Base-by-base conservation (phyloP, 2,888 invertebrate genomes). In the Drosophila pseudotakahashii region DNA sequence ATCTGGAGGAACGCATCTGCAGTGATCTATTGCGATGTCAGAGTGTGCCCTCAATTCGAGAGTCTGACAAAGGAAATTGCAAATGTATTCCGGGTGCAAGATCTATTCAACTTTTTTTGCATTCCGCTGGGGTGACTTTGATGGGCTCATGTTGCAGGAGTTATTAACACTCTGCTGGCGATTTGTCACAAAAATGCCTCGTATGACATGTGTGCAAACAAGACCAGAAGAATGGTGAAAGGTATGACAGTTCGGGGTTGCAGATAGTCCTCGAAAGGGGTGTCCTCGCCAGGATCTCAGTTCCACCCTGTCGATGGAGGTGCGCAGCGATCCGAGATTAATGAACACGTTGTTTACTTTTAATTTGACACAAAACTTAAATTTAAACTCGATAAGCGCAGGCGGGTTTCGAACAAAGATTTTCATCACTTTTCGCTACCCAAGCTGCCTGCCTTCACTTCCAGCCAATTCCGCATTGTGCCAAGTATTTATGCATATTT, bases 171-270 rank as follows among this genome's bases (percentile, higher is more conserved):
- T 78, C 79, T 76, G 78, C 77, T 83, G 78, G 67, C 78, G 73
- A 86, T 88, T 86, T 86, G 85, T 86, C 87, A 83, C 66, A 45
- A 66, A 83, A 86, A 78, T 76, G 63, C 50, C 47, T 73, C 55
- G 63, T 75, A 83, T 88, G 85, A 88, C 88, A 85, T 88, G 88
- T 88, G 86, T 78, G 84, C 73, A 88, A 88, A 85, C 88, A 88
- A 75, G 71, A 48, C 59, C 64, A 52, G 72, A 60, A 48, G 44
- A 58, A 57, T 34, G 37, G 16, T 7, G 57, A n/a, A 53, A 53
- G 10, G 39, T 19, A 51, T 23, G 45, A 45, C 47, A 42, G 36
- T 41, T 23, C 13, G 36, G 51, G 73, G 63, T 59, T 54, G 69
- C 37, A 37, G 67, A 55, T 50, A 37, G 47, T 58, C 69, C 52